phyloP scores from a whole-genome alignment of 2,113 vertebrate species.

The Stictonetta naevosa region DNA sequence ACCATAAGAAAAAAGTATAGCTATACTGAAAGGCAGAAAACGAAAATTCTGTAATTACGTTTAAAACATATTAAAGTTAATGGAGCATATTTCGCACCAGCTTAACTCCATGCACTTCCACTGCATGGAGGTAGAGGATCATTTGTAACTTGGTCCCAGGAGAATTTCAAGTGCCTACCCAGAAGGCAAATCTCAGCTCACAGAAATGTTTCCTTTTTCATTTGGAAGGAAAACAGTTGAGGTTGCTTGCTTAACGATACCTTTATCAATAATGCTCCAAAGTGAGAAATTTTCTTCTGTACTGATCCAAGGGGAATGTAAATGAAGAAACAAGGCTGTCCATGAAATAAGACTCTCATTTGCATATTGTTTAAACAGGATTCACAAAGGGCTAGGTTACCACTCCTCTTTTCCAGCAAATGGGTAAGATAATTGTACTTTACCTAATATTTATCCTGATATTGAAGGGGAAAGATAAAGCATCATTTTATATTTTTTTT shows the following conservation, averaged over 20 bases:
- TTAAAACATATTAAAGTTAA: neutral
- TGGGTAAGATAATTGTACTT: neutral
- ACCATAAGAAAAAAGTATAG: neutral
- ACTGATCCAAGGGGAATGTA: slow-evolving; percentile 47
- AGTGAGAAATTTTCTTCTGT: slow-evolving; percentile 45
- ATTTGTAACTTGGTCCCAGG: neutral
- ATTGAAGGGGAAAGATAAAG: slow-evolving; percentile 1
- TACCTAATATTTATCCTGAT: neutral
- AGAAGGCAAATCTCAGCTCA: neutral
- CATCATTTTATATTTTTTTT: neutral
- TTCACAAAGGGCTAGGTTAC: neutral
- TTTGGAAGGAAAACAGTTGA: slow-evolving; percentile 26
- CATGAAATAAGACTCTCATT: neutral
- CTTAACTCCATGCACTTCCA: neutral
- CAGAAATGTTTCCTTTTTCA: slow-evolving; percentile 41
- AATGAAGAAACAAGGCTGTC: slow-evolving; percentile 12
- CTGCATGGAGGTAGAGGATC: neutral
- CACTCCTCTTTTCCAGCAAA: neutral
- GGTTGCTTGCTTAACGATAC: slow-evolving; percentile 54
- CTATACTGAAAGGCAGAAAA: slow-evolving; percentile 13
- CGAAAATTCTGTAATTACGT: neutral
- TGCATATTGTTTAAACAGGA: neutral
- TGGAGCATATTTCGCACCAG: neutral
- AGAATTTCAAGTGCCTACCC: neutral
- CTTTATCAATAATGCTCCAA: slow-evolving; percentile 68